phyloP scores from a whole-genome alignment of 2,888 invertebrate species.

The Drosophila fungiperda region DNA sequence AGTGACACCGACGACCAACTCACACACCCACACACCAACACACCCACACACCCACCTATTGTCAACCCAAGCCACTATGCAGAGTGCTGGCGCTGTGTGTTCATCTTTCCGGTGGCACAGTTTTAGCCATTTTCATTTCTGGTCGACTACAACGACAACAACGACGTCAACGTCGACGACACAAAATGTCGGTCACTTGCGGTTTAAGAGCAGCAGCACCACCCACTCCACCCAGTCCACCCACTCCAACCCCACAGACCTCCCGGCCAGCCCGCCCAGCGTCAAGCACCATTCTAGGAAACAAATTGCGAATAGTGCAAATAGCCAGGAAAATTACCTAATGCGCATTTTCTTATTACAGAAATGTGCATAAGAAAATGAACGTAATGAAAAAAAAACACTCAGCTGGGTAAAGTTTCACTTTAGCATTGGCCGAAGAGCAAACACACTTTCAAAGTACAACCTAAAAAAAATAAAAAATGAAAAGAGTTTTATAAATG shows the following conservation, averaged over 20 bases:
- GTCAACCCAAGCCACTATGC: neutral
- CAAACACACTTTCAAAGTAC: slow-evolving; percentile 10
- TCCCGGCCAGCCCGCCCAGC: slow-evolving; percentile 4
- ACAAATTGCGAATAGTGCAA: slow-evolving; percentile 78
- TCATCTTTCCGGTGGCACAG: slow-evolving; percentile 75
- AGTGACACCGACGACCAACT: slow-evolving; percentile 60
- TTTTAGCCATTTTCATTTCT: slow-evolving; percentile 75
- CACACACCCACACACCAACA: neutral
- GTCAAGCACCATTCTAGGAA: slow-evolving; percentile 27
- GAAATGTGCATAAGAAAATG: slow-evolving; percentile 79
- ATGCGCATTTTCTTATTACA: slow-evolving; percentile 80
- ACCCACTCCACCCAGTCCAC: neutral
- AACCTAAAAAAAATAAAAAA: neutral
- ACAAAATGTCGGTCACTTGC: slow-evolving; percentile 79
- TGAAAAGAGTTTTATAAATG: neutral
- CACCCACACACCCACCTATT: neutral
- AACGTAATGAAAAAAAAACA: slow-evolving; percentile 70
- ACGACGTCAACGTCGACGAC: slow-evolving; percentile 47
- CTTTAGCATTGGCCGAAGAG: neutral
- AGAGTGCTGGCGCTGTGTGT: slow-evolving; percentile 45
- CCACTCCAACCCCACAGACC: neutral
- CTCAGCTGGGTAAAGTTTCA: slow-evolving; percentile 27
- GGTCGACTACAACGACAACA: slow-evolving; percentile 52
- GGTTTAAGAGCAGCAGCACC: slow-evolving; percentile 56
- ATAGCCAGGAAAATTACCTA: slow-evolving; percentile 81